Conservation (phyloP, 35 echinoderm and acorn worm species). For the Chiridota heheva region DNA sequence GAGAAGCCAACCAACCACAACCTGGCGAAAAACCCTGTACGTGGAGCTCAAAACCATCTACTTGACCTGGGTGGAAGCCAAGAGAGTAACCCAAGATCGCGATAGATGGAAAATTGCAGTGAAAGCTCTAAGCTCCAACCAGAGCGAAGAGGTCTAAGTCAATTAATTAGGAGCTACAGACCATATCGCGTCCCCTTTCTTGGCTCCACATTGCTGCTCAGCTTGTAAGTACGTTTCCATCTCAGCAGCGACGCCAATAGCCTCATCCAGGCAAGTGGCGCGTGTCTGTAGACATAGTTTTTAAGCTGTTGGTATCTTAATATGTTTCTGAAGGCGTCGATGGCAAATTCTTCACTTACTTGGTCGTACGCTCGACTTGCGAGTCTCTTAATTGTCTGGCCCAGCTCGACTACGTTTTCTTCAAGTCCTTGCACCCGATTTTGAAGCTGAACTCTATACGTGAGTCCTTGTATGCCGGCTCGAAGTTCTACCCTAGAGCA, state of each 20-base stretch:
- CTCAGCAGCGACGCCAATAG: not conserved
- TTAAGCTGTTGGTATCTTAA: not conserved
- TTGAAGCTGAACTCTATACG: not conserved
- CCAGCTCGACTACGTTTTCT: not conserved
- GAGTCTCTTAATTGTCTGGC: constrained; percentile 1
- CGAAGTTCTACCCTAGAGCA: too few relatives aligned
- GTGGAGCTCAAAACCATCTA: too few relatives aligned
- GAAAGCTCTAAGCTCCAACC: too few relatives aligned
- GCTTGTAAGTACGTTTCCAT: constrained; percentile 21
- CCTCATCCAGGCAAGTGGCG: not conserved
- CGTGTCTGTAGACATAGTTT: constrained; percentile 12
- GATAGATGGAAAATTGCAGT: too few relatives aligned
- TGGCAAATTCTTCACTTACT: constrained; percentile 5
- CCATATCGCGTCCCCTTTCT: too few relatives aligned
- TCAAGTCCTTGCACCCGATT: not conserved
- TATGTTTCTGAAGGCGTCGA: not conserved
- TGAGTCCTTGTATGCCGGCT: constrained; percentile 8
- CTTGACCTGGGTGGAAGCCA: too few relatives aligned
- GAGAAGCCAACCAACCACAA: too few relatives aligned
- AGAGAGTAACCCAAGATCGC: too few relatives aligned
- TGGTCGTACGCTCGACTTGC: not conserved
- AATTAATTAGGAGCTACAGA: too few relatives aligned
- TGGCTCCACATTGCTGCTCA: too few relatives aligned
- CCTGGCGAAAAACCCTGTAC: too few relatives aligned
- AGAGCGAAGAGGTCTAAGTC: too few relatives aligned